Percentiles rank a stretch among this genome's conserved stretches.
phyloP scores from a whole-genome alignment of 2,113 vertebrate species.

The Psittacara wagleri region DNA sequence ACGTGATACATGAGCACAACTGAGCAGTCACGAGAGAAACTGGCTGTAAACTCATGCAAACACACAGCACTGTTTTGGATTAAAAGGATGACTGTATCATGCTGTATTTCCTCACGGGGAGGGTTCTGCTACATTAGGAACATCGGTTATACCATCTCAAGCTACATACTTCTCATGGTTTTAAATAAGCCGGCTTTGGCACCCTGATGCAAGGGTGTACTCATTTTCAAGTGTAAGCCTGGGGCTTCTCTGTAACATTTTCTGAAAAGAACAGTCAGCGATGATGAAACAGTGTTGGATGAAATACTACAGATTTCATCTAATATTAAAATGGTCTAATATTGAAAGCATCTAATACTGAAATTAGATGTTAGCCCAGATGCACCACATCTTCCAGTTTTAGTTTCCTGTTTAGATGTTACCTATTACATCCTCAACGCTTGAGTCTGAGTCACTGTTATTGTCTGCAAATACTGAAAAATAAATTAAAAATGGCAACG shows the following conservation, averaged over 20 bases:
- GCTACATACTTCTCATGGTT: neutral
- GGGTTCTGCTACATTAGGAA: neutral
- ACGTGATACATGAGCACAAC: neutral
- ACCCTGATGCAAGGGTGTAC: neutral
- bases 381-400: neutral
- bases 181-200: neutral
- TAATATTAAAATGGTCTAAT: too few species aligned
- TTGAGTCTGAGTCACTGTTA: neutral
- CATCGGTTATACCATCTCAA: neutral
- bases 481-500: neutral
- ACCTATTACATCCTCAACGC: neutral
- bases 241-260: neutral
- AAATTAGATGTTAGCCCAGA: neutral
- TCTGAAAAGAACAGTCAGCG: neutral
- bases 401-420: neutral
- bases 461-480: neutral
- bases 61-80: fast-evolving
- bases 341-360: neutral
- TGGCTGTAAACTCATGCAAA: neutral
- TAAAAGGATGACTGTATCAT: neutral
- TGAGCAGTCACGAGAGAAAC: neutral
- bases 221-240: neutral
- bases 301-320: neutral
- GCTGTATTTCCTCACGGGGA: neutral
- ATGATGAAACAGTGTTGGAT: neutral